Percentiles rank a stretch among this genome's conserved stretches.
Evolutionary conservation across 2,113 vertebrate genomes (phyloP).

Genomic region (Brachypodius melanocephalos): DNA sequence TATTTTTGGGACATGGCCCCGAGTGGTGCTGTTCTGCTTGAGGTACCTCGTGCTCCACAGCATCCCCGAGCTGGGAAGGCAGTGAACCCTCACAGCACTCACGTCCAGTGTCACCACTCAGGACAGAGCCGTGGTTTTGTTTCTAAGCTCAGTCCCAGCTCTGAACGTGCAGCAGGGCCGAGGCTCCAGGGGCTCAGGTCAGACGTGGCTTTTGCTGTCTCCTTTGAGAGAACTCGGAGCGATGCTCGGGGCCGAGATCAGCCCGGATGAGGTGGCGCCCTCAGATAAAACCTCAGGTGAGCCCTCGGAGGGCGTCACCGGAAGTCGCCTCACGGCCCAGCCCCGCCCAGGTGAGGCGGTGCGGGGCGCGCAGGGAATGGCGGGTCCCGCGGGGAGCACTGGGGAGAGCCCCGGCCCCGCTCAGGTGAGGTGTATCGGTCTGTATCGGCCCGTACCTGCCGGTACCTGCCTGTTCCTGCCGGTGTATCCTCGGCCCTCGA

Average conservation of each 20-base stretch:
- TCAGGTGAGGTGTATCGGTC: background rate
- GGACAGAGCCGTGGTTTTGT: background rate
- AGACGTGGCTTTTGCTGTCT: background rate
- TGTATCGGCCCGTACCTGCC: background rate
- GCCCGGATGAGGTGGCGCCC: background rate
- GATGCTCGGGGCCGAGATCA: no score
- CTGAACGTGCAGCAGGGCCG: background rate
- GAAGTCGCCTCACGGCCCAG: background rate
- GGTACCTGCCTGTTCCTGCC: background rate
- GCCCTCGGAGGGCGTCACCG: rapidly evolving
- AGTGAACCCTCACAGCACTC: background rate
- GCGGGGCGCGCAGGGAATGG: background rate
- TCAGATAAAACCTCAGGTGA: background rate
- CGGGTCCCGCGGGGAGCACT: no score
- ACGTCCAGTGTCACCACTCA: rapidly evolving
- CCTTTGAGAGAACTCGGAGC: background rate
- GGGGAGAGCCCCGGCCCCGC: rapidly evolving
- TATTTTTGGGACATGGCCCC: rapidly evolving
- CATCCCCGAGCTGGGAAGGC: rapidly evolving
- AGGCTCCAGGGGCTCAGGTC: background rate
- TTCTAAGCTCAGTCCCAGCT: background rate
- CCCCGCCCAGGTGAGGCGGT: background rate
- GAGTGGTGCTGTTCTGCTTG: rapidly evolving
- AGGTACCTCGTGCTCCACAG: background rate
- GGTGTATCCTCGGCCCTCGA: no score